phyloP scores from a whole-genome alignment of 2,797 vertebrate species.

The Ctenopoma kingsleyae region DNA sequence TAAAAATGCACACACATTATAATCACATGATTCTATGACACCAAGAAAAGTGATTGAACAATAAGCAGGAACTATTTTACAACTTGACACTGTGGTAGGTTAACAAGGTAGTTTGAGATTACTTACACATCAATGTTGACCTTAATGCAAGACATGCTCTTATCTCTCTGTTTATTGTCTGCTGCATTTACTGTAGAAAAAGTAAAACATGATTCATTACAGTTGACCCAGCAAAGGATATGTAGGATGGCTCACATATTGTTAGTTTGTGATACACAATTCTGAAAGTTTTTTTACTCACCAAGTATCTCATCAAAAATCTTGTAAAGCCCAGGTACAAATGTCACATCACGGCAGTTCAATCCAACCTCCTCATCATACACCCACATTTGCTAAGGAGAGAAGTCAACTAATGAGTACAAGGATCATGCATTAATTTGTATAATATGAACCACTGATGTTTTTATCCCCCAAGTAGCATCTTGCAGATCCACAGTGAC shows the following conservation, averaged over 20 bases:
- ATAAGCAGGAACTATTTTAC: not conserved
- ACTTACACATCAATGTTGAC: constrained; percentile 95
- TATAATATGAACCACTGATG: not conserved
- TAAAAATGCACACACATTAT: constrained; percentile 54
- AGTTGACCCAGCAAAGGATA: rapidly evolving
- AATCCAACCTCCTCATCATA: constrained; percentile 91
- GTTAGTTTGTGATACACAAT: not conserved
- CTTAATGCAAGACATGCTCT: constrained; percentile 95
- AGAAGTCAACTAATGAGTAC: constrained; percentile 4
- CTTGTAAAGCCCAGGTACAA: constrained; percentile 98
- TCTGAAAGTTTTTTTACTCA: constrained; percentile 73
- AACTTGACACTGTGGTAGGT: not conserved
- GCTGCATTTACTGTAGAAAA: constrained; percentile 91
- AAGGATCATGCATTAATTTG: too few relatives aligned
- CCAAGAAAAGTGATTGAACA: not conserved
- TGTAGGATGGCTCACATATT: not conserved
- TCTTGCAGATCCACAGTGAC: not conserved
- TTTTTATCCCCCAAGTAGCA: not conserved
- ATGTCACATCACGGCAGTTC: constrained; percentile 94
- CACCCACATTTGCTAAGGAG: constrained; percentile 96
- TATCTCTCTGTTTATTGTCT: constrained; percentile 98
- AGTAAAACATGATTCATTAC: not conserved
- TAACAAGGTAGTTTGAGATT: constrained; percentile 4
- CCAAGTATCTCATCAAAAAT: constrained; percentile 99
- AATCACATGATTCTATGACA: not conserved